Evolutionary conservation across 2,113 vertebrate species (phyloP).

Genomic region (Leuciscus idus): DNA sequence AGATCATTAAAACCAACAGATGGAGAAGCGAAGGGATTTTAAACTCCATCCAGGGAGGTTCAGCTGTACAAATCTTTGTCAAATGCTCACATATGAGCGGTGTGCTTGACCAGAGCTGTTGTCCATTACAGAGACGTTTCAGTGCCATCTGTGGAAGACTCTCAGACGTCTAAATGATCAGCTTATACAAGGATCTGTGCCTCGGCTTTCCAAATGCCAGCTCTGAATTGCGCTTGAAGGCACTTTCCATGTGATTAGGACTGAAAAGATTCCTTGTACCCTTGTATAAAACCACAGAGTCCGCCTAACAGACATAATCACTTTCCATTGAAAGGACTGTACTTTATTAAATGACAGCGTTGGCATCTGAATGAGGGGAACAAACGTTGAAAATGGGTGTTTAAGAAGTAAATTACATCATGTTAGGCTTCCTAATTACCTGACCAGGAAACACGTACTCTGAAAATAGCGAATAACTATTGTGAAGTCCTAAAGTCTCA

Average conservation of each 20-base stretch:
- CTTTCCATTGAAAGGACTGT: slow-evolving; percentile 12
- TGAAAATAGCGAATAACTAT: not conserved
- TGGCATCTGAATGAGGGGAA: not conserved
- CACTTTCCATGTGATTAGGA: slow-evolving; percentile 45
- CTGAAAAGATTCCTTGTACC: slow-evolving; percentile 32
- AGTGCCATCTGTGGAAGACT: not conserved
- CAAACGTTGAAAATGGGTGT: not conserved
- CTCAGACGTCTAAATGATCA: not conserved
- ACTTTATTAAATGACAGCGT: not conserved
- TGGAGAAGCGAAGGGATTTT: not conserved
- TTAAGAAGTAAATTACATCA: not conserved
- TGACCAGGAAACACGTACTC: not conserved
- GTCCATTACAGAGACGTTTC: not conserved
- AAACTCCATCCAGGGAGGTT: not conserved
- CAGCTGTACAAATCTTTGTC: not conserved
- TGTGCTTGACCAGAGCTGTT: not conserved
- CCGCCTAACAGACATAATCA: slow-evolving; percentile 33
- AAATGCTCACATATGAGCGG: not conserved
- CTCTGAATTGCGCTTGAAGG: slow-evolving; percentile 14
- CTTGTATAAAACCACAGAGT: not conserved
- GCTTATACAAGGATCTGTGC: slow-evolving; percentile 4
- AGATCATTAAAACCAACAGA: slow-evolving; percentile 26
- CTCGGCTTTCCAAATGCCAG: not conserved
- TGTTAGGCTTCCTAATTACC: not conserved
- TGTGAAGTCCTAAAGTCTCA: not conserved